Conservation (phyloP, 2,113 vertebrate genomes). For the Xyliphius kryptos region DNA sequence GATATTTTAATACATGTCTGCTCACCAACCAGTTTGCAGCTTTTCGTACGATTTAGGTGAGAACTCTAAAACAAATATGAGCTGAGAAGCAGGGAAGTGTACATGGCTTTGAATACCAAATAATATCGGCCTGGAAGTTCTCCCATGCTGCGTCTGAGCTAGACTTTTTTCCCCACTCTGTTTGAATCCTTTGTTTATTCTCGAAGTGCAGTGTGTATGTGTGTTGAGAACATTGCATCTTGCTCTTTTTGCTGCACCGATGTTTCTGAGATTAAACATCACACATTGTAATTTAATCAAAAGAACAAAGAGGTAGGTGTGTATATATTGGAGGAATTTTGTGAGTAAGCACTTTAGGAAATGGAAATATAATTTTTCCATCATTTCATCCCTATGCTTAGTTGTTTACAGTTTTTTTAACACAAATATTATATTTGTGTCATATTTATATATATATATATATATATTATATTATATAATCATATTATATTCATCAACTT, state of each 20-base stretch:
- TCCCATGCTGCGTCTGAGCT: constrained; percentile 3
- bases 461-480: too few relatives aligned
- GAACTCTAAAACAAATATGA: constrained; percentile 23
- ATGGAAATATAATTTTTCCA: too few relatives aligned
- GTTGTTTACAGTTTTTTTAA: too few relatives aligned
- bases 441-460: too few relatives aligned
- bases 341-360: too few relatives aligned
- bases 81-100: not conserved
- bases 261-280: constrained; percentile 3
- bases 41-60: constrained; percentile 33
- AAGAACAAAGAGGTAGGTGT: not conserved
- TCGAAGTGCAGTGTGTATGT: constrained; percentile 16
- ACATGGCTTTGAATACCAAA: constrained; percentile 27
- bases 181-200: constrained; percentile 22
- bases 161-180: constrained; percentile 11
- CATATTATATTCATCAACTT: too few relatives aligned
- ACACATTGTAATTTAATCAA: not conserved
- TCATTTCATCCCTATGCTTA: too few relatives aligned
- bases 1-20: constrained; percentile 53
- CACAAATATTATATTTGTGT: too few relatives aligned
- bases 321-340: too few relatives aligned
- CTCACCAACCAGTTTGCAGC: constrained; percentile 42
- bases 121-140: not conserved
- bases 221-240: not conserved
- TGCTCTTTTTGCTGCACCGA: not conserved